These are phyloP conservation scores for Lycocerus yunnanus DNA, from an alignment of 2,888 invertebrate species.

Conservation along the genomic window DNA sequence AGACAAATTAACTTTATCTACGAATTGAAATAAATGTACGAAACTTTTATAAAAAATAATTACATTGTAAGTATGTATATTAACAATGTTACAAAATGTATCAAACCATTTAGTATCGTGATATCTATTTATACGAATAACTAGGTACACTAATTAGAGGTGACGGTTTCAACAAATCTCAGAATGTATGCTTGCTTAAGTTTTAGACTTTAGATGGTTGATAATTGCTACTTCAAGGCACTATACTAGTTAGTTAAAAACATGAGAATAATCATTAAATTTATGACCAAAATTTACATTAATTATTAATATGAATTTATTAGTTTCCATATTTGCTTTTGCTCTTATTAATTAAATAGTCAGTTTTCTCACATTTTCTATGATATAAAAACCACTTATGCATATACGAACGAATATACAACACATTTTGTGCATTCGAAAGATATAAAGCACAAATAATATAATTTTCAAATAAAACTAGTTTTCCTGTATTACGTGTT, in stretches of 20 bases:
- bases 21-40: too few species aligned
- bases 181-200: not conserved
- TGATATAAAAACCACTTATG: not conserved
- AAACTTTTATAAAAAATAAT: too few species aligned
- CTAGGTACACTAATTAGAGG: not conserved
- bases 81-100: too few species aligned
- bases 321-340: too few species aligned
- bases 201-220: not conserved
- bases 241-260: not conserved
- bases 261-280: not conserved
- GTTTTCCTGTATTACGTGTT: constrained; percentile 10
- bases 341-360: not conserved
- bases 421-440: constrained; percentile 4
- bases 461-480: constrained; percentile 12
- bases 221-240: not conserved
- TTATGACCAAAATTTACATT: not conserved
- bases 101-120: too few species aligned
- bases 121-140: not conserved
- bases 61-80: too few species aligned
- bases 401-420: not conserved
- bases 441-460: not conserved
- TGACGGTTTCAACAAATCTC: not conserved
- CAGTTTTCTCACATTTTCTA: not conserved
- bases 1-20: too few species aligned
- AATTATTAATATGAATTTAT: too few species aligned